Conservation (phyloP, 2,797 vertebrate genomes). For the Xenops minutus region DNA sequence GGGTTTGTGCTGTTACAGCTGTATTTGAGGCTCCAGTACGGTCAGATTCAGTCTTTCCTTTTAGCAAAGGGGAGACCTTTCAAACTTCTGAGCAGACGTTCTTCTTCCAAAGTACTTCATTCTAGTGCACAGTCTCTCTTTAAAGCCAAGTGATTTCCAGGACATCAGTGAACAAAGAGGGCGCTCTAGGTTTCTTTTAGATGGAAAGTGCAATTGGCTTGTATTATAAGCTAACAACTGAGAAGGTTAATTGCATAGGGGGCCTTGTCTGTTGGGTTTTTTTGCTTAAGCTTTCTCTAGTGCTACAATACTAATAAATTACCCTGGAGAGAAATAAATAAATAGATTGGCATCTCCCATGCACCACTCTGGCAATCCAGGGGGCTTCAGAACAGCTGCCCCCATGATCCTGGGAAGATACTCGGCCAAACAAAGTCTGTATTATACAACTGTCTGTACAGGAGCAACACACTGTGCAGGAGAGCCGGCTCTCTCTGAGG, state of each 20-base stretch:
- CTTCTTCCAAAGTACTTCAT: not conserved
- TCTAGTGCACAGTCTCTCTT: not conserved
- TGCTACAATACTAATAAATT: conserved; percentile 67
- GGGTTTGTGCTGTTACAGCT: not conserved
- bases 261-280: not conserved
- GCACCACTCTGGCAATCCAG: not conserved
- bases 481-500: conserved; percentile 87
- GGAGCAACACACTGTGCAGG: conserved; percentile 88
- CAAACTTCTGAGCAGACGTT: not conserved
- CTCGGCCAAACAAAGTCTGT: rapidly evolving
- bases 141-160: not conserved
- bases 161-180: not conserved
- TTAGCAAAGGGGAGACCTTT: not conserved
- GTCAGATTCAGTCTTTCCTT: not conserved
- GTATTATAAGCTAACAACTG: not conserved
- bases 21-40: not conserved
- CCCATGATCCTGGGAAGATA: not conserved
- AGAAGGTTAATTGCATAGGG: conserved; percentile 49
- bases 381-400: conserved; percentile 27
- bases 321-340: conserved; percentile 72
- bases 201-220: conserved; percentile 33
- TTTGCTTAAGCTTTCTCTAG: conserved; percentile 44
- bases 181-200: conserved; percentile 1
- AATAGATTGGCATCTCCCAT: conserved; percentile 64
- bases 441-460: conserved; percentile 90